Evolutionary conservation across 2,797 vertebrate genomes (phyloP), one percentile per base, ranked within the genome.

Genomic region (Hoplostethus mediterraneus): DNA sequence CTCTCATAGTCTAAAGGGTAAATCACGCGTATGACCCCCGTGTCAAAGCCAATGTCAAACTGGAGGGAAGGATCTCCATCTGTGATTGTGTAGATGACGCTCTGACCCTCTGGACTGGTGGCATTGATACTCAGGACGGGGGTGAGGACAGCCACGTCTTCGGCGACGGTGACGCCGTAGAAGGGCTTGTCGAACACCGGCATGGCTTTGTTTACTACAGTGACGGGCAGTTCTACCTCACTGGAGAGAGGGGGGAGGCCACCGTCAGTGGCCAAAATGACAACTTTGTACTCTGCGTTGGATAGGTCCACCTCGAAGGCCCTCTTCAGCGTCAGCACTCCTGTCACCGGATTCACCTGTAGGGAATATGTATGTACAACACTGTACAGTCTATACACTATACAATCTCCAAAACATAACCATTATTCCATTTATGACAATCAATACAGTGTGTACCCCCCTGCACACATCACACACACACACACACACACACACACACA

Each of bases 101-200:
- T 96, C 77, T 96, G 93, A 14, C 97, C 97, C 84, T 97, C 96
- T 0, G 97, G 95, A 60, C 97, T 97, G 75, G 93, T 96, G 73
- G 98, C 98, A 51, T 98, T 98, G 48, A 98, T 90, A 1, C 95
- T 93, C 38, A 98, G 92, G 30, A 99, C 93, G 0, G 97, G 93
- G 28, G 96, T 96, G 42, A 95, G 95, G 31, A 96, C 54, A 31
- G 94, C 89, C 60, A 96, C 86, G 6, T 96, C 97, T 90, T 99
- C 98, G 42, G 91, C 93, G 80, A 99, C 92, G 38, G 97, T 96
- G 63, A 97, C 89, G 3, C 96, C 97, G 6, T 99, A 99, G 91
- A 99, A 98, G 65, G 96, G 91, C 72, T 98, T 98, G 83, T 99
- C 98, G 5, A 99, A 99, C 86, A 98, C 93, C 1, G 98, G 98